Base-by-base conservation (phyloP, 2,888 invertebrate species). In the Ptycholaimellus sp. region DNA sequence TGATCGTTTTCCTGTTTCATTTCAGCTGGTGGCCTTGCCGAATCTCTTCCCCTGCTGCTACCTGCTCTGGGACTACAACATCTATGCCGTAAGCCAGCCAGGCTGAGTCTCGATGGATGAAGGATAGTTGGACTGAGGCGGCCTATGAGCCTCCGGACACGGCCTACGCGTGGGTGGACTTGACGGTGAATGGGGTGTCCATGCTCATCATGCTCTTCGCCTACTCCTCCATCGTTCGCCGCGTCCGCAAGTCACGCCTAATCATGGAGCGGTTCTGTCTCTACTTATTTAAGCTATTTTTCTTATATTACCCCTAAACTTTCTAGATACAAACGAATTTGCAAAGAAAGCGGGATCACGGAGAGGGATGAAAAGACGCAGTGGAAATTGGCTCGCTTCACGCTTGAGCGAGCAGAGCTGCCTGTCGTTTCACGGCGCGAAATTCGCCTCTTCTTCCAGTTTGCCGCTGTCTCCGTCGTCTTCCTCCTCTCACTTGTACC, bases 381-480 rank as follows among this genome's bases (percentile, higher is more conserved):
- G 16, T 14, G 9, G n/a, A 7, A n/a, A n/a, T n/a, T n/a, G n/a
- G n/a, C n/a, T n/a, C n/a, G n/a, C n/a, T n/a, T n/a, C n/a, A n/a
- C n/a, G n/a, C n/a, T n/a, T n/a, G n/a, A n/a, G n/a, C 20, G 17
- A 6, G n/a, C 13, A 5, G n/a, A 16, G 5, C 6, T 23, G 6
- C 34, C 34, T 6, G 9, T 23, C 34, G 29, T 38, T 20, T 20
- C 34, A 7, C 25, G 30, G 2, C 31, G 39, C n/a, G 41, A 41
- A 36, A 14, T 39, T n/a, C 22, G 41, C 3, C 31, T 41, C 11
- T 41, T 41, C 27, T 22, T 41, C 13, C 41, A 41, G 32, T 41
- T 41, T 21, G 30, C 29, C 14, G 14, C 33, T 17, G 41, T 41
- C 6, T 41, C 41, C 20, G 7, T 35, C 9, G 35, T 41, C 7